phyloP scores from a whole-genome alignment of 2,888 invertebrate species.

The Synergus japonicus region DNA sequence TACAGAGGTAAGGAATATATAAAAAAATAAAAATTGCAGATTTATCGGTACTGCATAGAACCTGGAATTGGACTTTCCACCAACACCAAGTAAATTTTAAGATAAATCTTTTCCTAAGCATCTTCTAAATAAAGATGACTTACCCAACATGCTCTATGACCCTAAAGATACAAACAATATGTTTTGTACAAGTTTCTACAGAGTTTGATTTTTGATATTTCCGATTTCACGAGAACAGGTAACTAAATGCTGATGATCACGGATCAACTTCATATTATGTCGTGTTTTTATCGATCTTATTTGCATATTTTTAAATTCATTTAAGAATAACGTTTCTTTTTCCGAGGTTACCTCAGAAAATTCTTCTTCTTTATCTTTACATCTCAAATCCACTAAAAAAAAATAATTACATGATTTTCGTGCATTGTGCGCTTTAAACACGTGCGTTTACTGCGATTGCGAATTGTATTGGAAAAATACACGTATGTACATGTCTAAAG shows the following conservation, averaged over 20 bases:
- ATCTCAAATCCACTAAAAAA: neutral
- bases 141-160: conserved; percentile 22
- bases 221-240: conserved; percentile 5
- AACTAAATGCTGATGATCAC: neutral
- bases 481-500: conserved; percentile 2
- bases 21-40: conserved; percentile 37
- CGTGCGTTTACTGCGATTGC: neutral
- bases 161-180: conserved; percentile 25
- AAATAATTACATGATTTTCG: conserved; percentile 1
- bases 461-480: neutral
- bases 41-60: conserved; percentile 26
- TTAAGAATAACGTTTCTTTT: neutral
- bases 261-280: conserved; percentile 3
- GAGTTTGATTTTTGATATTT: conserved; percentile 29
- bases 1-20: conserved; percentile 30
- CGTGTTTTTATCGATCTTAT: neutral
- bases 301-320: conserved; percentile 12
- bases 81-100: conserved; percentile 39
- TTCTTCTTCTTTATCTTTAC: conserved; percentile 9
- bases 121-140: conserved; percentile 26
- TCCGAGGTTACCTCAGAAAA: neutral
- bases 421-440: conserved; percentile 11
- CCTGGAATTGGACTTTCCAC: conserved; percentile 38
- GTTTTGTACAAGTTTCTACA: conserved; percentile 38
- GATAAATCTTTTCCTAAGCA: conserved; percentile 30